Evolutionary conservation across 2,113 vertebrate genomes (phyloP).

Genomic region (Pipa parva): DNA sequence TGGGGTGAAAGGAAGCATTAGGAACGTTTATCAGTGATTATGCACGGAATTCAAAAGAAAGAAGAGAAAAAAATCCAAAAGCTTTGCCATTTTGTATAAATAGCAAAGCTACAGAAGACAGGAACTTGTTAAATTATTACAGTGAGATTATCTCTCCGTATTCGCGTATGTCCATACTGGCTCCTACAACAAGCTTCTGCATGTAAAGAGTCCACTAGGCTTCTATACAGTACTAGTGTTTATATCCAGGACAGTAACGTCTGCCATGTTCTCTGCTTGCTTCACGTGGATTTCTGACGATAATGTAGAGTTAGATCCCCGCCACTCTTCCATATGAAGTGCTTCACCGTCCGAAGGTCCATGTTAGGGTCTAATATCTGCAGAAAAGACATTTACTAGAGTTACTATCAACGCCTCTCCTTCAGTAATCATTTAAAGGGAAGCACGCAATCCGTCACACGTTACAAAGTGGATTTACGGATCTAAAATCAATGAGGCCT

Average conservation of each 20-base stretch:
- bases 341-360: slow-evolving; percentile 91
- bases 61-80: slow-evolving; percentile 40
- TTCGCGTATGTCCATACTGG: slow-evolving; percentile 55
- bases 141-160: slow-evolving; percentile 59
- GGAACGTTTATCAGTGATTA: slow-evolving; percentile 57
- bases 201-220: slow-evolving; percentile 58
- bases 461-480: too few species aligned
- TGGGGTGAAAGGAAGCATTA: slow-evolving; percentile 53
- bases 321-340: slow-evolving; percentile 98
- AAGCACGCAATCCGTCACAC: too few species aligned
- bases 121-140: slow-evolving; percentile 64
- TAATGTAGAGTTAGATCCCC: slow-evolving; percentile 97
- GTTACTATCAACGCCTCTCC: too few species aligned
- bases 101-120: slow-evolving; percentile 56
- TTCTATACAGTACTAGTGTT: slow-evolving; percentile 62
- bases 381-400: not conserved
- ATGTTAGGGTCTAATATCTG: slow-evolving; percentile 97
- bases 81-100: slow-evolving; percentile 49
- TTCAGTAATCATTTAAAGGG: too few species aligned
- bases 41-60: slow-evolving; percentile 57
- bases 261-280: slow-evolving; percentile 41
- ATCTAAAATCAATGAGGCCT: too few species aligned
- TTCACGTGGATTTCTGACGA: slow-evolving; percentile 81
- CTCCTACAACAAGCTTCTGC: slow-evolving; percentile 54
- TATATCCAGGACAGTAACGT: slow-evolving; percentile 59